Base-by-base conservation (phyloP, 37 sponge, comb jelly and placozoan genomes). In the Cladorhizidae sp. region DNA sequence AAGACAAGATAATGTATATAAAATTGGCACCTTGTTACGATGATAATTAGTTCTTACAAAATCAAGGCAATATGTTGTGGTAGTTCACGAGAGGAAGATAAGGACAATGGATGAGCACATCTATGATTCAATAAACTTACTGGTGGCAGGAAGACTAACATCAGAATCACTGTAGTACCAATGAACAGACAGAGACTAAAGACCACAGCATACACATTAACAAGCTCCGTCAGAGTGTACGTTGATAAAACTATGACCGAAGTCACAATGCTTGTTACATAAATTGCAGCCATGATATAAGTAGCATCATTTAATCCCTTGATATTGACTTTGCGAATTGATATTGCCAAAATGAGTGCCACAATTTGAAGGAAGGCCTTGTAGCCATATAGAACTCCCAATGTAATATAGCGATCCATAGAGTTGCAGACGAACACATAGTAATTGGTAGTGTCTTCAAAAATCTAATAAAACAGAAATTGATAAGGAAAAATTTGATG, bases 301-400 rank as follows among this genome's bases (percentile, higher is more conserved):
- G 15, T 40, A 20, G 86, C 45, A 39, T 86, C 86, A 33, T 86
- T 49, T 29, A 86, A 67, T 22, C 80, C 86, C 52, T 86, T 86
- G 40, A 86, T 57, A 62, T 78, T 78, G 1, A 86, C 80, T 49
- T 79, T 86, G 9, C 80, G 74, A 22, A 70, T 86, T 7, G 79
- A 65, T 52, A 86, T 72, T 21, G 86, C 80, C 1, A 86, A 43
- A 26, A 86, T 17, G 21, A 86, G 21, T 2, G 86, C 86, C 50
- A 64, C 65, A 11, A 86, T 37, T 57, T 86, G 86, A 5, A 86
- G 72, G 23, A 86, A 15, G 23, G 67, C 78, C 63, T 79, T 86
- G 72, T 73, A 79, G 15, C 86, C 86, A 73, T 73, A 73, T 5
- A 86, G 80, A 17, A 86, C 35, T 11, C 80, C 80, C 15, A 61